phyloP scores from a whole-genome alignment of 2,113 vertebrate genomes.

The Ornithorhynchus anatinus region DNA sequence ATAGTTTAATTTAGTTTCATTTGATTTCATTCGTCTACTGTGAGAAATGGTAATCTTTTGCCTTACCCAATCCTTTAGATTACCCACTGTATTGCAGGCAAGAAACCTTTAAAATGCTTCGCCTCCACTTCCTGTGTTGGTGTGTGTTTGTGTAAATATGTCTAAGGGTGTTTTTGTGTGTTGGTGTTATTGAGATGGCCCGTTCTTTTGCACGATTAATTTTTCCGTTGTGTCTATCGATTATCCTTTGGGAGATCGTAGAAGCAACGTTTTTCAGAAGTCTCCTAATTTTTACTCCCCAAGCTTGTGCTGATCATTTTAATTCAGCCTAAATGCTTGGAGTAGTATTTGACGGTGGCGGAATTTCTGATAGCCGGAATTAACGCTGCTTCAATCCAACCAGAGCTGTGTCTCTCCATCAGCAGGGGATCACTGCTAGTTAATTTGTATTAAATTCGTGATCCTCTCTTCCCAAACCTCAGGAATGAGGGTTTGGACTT shows the following conservation, averaged over 20 bases:
- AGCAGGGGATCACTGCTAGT: not conserved
- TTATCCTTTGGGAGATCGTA: slow-evolving; percentile 2
- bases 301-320: slow-evolving; percentile 11
- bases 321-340: not conserved
- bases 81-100: not conserved
- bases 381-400: slow-evolving; percentile 6
- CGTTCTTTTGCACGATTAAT: not conserved
- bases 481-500: not conserved
- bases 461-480: not conserved
- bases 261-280: not conserved
- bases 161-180: not conserved
- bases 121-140: no score
- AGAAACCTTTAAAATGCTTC: not conserved
- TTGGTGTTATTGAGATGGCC: not conserved
- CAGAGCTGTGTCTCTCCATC: not conserved
- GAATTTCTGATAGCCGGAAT: not conserved
- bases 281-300: not conserved
- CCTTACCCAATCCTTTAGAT: not conserved
- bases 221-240: slow-evolving; percentile 9
- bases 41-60: not conserved
- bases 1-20: no score
- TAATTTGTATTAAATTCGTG: no score
- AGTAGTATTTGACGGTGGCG: not conserved
- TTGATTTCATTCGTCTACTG: no score
- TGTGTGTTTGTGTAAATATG: no score